These are phyloP conservation scores for Macrophya annulata DNA, from an alignment of 2,888 invertebrate species.

Conservation along the genomic window DNA sequence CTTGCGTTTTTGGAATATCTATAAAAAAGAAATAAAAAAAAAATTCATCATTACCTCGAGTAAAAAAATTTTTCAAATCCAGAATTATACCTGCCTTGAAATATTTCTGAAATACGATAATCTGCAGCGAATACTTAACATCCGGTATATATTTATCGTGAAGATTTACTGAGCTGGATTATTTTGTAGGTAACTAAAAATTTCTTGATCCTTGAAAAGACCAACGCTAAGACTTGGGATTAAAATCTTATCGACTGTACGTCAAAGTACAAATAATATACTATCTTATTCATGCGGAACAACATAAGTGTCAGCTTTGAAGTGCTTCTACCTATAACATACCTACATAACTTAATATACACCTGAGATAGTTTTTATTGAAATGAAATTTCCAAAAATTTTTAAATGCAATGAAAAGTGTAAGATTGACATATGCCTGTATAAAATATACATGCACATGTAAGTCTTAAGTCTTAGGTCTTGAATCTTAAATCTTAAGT, in stretches of 20 bases:
- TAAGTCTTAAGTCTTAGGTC: too few relatives aligned
- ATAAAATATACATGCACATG: too few relatives aligned
- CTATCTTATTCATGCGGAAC: not conserved
- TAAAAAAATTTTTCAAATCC: not conserved
- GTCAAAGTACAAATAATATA: not conserved
- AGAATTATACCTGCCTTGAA: not conserved
- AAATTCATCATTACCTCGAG: not conserved
- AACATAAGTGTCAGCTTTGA: slow-evolving; percentile 4
- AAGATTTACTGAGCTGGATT: not conserved
- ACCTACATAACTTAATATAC: not conserved
- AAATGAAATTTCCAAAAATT: too few relatives aligned
- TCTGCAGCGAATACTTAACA: not conserved
- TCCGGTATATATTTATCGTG: not conserved
- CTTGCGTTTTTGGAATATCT: not conserved
- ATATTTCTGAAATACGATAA: not conserved
- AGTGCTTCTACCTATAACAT: not conserved
- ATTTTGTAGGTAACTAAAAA: not conserved
- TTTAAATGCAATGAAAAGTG: too few relatives aligned
- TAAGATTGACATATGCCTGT: too few relatives aligned
- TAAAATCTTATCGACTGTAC: not conserved
- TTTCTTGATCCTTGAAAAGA: not conserved
- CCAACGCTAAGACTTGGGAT: not conserved
- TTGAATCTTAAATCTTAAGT: too few relatives aligned
- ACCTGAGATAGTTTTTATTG: not conserved
- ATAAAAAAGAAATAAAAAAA: not conserved